phyloP scores from a whole-genome alignment of 2,888 invertebrate species.

The Aspidapion aeneum region DNA sequence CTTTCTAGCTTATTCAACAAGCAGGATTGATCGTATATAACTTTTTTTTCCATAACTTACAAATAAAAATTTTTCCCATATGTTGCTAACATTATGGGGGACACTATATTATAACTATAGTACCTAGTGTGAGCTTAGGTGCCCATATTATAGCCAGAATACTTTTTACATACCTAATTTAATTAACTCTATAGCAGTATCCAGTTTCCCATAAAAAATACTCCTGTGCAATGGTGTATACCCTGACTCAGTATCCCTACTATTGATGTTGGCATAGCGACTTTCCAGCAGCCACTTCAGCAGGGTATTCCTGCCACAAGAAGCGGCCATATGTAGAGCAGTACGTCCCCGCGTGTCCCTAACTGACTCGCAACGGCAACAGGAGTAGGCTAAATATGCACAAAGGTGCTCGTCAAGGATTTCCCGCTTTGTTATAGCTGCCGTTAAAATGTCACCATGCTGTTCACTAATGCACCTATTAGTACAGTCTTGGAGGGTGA shows the following conservation, averaged over 20 bases:
- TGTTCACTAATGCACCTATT: constrained; percentile 54
- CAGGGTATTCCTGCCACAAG: constrained; percentile 65
- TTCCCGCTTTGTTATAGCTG: constrained; percentile 62
- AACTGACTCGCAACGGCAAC: constrained; percentile 47
- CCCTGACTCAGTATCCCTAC: constrained; percentile 67
- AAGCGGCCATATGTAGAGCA: constrained; percentile 74
- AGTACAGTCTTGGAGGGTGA: constrained; percentile 52
- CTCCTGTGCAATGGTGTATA: constrained; percentile 80
- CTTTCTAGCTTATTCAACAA: too few species aligned
- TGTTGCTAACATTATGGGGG: too few species aligned
- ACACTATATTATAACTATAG: too few species aligned
- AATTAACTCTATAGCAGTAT: constrained; percentile 66
- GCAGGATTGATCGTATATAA: too few species aligned
- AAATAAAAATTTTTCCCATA: too few species aligned
- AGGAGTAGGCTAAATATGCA: constrained; percentile 45
- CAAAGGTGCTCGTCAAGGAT: constrained; percentile 56
- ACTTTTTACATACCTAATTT: constrained; percentile 53
- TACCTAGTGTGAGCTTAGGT: too few species aligned
- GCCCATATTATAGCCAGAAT: too few species aligned
- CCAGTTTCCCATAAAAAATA: constrained; percentile 78
- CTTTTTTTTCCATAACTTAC: too few species aligned
- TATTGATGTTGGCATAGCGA: constrained; percentile 58
- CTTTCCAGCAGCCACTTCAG: constrained; percentile 72
- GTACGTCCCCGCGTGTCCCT: constrained; percentile 62
- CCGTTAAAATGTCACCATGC: constrained; percentile 59